Conservation (phyloP, 2,797 vertebrate species). For the Acanthurus lineatus region DNA sequence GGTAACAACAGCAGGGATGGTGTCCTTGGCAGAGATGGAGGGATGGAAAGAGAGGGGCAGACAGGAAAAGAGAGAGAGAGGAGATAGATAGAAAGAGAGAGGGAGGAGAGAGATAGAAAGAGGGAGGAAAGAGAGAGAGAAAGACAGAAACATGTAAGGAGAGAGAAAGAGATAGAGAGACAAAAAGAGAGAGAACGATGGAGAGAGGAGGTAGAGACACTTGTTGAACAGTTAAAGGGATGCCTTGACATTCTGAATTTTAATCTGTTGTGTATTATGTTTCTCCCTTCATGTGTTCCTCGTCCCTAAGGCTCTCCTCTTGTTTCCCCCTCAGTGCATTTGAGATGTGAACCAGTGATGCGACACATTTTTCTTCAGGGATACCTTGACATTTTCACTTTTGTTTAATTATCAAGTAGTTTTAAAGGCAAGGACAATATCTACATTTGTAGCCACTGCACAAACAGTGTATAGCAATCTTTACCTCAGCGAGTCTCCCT, state of each 20-base stretch:
- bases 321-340: slow-evolving; percentile 41
- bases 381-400: slow-evolving; percentile 65
- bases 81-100: slow-evolving; percentile 12
- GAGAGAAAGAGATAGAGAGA: slow-evolving; percentile 5
- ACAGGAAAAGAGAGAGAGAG: slow-evolving; percentile 4
- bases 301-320: slow-evolving; percentile 25
- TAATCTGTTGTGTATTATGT: slow-evolving; percentile 52
- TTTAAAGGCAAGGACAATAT: slow-evolving; percentile 28
- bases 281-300: slow-evolving; percentile 23
- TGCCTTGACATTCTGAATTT: slow-evolving; percentile 70
- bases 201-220: slow-evolving; percentile 57
- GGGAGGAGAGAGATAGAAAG: no score
- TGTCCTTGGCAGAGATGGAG: slow-evolving; percentile 87
- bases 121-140: no score
- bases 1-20: slow-evolving; percentile 85
- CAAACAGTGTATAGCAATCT: not conserved
- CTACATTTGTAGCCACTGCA: not conserved
- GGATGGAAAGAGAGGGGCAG: slow-evolving; percentile 66
- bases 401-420: slow-evolving; percentile 40
- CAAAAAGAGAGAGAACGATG: slow-evolving; percentile 11
- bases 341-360: slow-evolving; percentile 37
- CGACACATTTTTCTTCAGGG: slow-evolving; percentile 19
- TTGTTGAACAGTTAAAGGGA: slow-evolving; percentile 80
- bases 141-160: not conserved
- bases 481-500: not conserved